Evolutionary conservation across 2,113 vertebrate species (phyloP).

Genomic region (Notothenia coriiceps): DNA sequence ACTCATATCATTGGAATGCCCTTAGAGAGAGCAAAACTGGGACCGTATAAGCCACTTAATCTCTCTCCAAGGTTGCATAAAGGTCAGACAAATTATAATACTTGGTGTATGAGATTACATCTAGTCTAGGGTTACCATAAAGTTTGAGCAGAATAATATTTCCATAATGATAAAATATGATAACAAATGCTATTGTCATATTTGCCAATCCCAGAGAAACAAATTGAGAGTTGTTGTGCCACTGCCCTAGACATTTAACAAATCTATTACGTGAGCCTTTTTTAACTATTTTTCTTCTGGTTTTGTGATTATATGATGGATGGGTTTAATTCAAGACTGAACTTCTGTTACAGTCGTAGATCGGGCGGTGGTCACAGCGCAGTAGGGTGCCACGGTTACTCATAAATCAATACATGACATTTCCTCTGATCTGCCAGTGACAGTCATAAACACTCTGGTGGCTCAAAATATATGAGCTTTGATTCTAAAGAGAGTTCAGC

Average conservation of each 20-base stretch:
- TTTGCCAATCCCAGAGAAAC: neutral
- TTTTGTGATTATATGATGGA: slow-evolving; percentile 55
- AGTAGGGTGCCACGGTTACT: slow-evolving; percentile 36
- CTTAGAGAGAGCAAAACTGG: slow-evolving; percentile 9
- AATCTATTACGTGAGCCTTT: slow-evolving; percentile 1
- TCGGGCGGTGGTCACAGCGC: slow-evolving; percentile 34
- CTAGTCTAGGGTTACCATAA: slow-evolving; percentile 4
- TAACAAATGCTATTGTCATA: slow-evolving; percentile 2
- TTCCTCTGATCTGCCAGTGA: slow-evolving; percentile 45
- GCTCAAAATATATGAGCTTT: slow-evolving; percentile 31
- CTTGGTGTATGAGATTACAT: slow-evolving; percentile 19
- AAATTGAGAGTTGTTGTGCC: slow-evolving; percentile 18
- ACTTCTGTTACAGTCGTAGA: slow-evolving; percentile 39
- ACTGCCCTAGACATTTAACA: neutral
- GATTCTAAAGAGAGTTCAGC: slow-evolving; percentile 36
- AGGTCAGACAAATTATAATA: slow-evolving; percentile 7
- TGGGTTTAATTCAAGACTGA: slow-evolving; percentile 46
- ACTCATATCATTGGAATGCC: slow-evolving; percentile 59
- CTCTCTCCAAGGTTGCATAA: neutral
- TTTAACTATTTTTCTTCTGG: slow-evolving; percentile 17
- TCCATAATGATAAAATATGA: neutral
- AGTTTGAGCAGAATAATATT: slow-evolving; percentile 7
- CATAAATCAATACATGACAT: slow-evolving; percentile 71
- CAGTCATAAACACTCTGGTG: slow-evolving; percentile 47
- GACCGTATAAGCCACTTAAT: slow-evolving; percentile 9